Evolutionary conservation across 2,797 vertebrate genomes (phyloP), one percentile per base, ranked within the genome.

Genomic region (Zalophus californianus): DNA sequence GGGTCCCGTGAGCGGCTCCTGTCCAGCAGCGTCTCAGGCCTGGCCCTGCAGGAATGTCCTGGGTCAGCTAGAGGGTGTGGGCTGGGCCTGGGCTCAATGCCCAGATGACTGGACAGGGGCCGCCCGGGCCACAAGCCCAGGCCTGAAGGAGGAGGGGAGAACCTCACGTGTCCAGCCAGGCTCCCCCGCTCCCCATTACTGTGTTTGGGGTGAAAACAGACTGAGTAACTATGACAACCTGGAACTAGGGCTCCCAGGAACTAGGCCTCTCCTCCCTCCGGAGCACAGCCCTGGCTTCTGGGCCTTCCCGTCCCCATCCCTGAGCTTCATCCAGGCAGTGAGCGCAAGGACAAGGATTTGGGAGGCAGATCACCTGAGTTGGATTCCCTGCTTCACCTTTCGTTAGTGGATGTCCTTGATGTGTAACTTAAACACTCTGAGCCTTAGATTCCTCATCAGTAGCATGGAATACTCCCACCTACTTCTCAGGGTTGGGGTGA

Each of bases 201-300:
- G 77, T 98, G 97, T 98, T 98, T 98, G 85, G 94, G 96, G 89
- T 90, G 90, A 97, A 98, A 98, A 98, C 96, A 98, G 93, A 96
- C 85, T 20, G 21, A 58, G 97, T 96, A 84, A 86, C 97, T 91
- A 96, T 94, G 92, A 91, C 73, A 96, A 97, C 97, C 90, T 96
- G 97, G 97, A 97, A 90, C 91, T 2, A 32, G 95, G 97, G 91
- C 85, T 94, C 96, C 95, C 97, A 97, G 97, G 97, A 97, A 97
- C 96, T 95, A 58, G 68, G 84, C 44, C 83, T 96, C 54, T 64
- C 85, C 85, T 86, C 94, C 68, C 87, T 97, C 85, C 41, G 87
- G 96, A 96, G 97, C 92, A 75, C 94, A 94, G 70, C 87, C 73
- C 75, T 91, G 90, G 97, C 93, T 90, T 60, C 68, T 88, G 14